phyloP scores from a whole-genome alignment of 2,888 invertebrate genomes.

The Chrysolina haemoptera region DNA sequence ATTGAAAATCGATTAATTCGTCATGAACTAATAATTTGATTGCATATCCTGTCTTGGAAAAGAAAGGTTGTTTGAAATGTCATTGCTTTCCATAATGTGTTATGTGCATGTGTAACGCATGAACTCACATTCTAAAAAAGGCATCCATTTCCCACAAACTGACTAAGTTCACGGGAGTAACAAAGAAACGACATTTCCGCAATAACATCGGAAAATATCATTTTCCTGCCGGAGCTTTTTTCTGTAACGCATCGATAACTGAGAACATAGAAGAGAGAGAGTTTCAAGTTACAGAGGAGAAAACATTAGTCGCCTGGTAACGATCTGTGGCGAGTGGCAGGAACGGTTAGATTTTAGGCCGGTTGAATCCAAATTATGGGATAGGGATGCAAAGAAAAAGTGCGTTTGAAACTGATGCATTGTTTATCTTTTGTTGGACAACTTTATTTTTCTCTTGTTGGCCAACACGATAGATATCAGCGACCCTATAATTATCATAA shows the following conservation, averaged over 20 bases:
- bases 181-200: background rate
- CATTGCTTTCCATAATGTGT: too few relatives aligned
- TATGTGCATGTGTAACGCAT: too few relatives aligned
- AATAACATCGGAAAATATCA: background rate
- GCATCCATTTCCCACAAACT: background rate
- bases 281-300: conserved; percentile 19
- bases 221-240: conserved; percentile 8
- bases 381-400: background rate
- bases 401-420: background rate
- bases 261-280: conserved; percentile 9
- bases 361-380: background rate
- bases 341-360: conserved; percentile 9
- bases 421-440: background rate
- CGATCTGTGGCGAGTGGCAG: conserved; percentile 12
- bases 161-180: background rate
- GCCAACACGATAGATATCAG: background rate
- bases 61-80: too few relatives aligned
- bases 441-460: background rate
- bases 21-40: too few relatives aligned
- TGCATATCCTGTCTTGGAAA: too few relatives aligned
- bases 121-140: background rate
- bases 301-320: conserved; percentile 19
- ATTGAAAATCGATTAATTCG: too few relatives aligned
- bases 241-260: conserved; percentile 18
- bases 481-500: too few relatives aligned